Evolutionary conservation across 2,113 vertebrate species (phyloP).

Genomic region (Cephalopholis sonnerati): DNA sequence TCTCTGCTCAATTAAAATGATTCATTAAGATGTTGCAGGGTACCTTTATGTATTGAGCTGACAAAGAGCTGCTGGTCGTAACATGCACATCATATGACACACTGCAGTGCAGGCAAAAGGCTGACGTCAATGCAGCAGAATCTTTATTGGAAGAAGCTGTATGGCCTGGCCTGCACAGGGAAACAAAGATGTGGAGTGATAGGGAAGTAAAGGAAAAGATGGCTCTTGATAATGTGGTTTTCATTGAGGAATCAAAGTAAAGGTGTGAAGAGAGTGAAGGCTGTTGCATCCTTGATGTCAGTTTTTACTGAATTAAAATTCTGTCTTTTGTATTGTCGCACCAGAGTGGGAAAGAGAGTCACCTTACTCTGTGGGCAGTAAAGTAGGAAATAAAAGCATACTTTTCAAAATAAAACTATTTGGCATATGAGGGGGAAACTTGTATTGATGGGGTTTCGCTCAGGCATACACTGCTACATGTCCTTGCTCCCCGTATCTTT

Average conservation of each 20-base stretch:
- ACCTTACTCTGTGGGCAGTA: neutral
- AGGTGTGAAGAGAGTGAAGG: neutral
- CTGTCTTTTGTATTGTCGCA: neutral
- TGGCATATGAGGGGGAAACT: neutral
- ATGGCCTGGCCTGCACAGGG: constrained; percentile 11
- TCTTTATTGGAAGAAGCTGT: constrained; percentile 54
- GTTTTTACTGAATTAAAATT: neutral
- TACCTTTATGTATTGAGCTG: constrained; percentile 15
- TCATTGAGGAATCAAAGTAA: neutral
- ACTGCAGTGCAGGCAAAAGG: constrained; percentile 71
- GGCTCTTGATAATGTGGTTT: neutral
- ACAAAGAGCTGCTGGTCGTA: constrained; percentile 22
- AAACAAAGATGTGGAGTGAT: constrained; percentile 17
- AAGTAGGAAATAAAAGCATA: neutral
- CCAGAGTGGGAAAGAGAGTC: neutral
- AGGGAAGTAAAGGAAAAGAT: neutral
- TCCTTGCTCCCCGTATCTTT: neutral
- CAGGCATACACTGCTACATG: neutral
- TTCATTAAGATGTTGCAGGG: constrained; percentile 26
- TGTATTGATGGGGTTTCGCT: neutral
- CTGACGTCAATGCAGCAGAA: constrained; percentile 79
- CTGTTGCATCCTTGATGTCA: neutral
- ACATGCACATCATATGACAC: constrained; percentile 66
- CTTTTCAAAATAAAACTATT: neutral
- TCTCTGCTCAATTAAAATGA: constrained; percentile 42